phyloP scores from a whole-genome alignment of 2,797 vertebrate species.

The Gymnothorax reevesii region DNA sequence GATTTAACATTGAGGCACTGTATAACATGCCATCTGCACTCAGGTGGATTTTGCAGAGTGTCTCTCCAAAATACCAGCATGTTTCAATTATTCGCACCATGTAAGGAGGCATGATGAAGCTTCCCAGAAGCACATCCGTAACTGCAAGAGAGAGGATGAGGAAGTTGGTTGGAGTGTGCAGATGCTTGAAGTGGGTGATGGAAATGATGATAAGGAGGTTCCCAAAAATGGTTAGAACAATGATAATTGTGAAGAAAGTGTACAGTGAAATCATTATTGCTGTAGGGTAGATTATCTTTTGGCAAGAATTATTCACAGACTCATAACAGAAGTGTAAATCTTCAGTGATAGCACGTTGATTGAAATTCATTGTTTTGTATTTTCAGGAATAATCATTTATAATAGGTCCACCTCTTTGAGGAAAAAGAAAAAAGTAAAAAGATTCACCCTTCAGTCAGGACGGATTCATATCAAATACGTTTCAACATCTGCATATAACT shows the following conservation, averaged over 20 bases:
- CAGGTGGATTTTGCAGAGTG: constrained; percentile 58
- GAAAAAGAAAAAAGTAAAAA: too few relatives aligned
- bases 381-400: background rate
- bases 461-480: too few relatives aligned
- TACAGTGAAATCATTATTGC: constrained; percentile 37
- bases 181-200: constrained; percentile 45
- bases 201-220: constrained; percentile 49
- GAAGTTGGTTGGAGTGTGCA: constrained; percentile 46
- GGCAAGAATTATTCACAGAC: constrained; percentile 61
- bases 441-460: too few relatives aligned
- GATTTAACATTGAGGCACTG: constrained; percentile 43
- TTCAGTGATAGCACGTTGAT: background rate
- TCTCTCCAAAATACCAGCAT: constrained; percentile 52
- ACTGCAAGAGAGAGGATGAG: constrained; percentile 43
- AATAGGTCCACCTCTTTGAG: too few relatives aligned
- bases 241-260: constrained; percentile 32
- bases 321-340: constrained; percentile 37
- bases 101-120: constrained; percentile 53
- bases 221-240: constrained; percentile 42
- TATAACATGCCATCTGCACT: constrained; percentile 64
- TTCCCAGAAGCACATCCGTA: constrained; percentile 45
- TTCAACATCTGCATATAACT: too few relatives aligned
- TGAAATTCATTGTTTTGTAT: background rate
- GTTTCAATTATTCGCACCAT: constrained; percentile 68
- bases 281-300: constrained; percentile 32